Conservation (phyloP, 2,797 vertebrate species). For the Echeneis naucrates region DNA sequence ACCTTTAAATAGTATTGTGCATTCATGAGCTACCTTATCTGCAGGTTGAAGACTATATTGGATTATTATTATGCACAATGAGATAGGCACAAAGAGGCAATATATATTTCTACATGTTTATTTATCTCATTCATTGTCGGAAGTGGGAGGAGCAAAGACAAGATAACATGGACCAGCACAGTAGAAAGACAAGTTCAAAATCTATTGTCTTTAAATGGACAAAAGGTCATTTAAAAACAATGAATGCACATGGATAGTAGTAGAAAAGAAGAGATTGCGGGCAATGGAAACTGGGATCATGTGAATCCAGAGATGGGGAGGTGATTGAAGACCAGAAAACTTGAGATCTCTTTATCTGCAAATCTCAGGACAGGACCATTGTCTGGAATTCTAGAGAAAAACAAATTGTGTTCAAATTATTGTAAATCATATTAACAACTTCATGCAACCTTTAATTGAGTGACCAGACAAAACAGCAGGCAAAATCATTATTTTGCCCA, state of each 20-base stretch:
- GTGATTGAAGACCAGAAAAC: slow-evolving; percentile 34
- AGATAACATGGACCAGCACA: slow-evolving; percentile 43
- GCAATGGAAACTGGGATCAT: slow-evolving; percentile 35
- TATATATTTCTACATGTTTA: slow-evolving; percentile 68
- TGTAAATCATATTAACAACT: neutral
- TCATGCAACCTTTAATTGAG: neutral
- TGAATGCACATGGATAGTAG: slow-evolving; percentile 44
- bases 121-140: slow-evolving; percentile 72
- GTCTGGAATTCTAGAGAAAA: slow-evolving; percentile 90
- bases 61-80: neutral
- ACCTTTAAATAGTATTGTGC: neutral
- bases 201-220: slow-evolving; percentile 46
- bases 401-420: slow-evolving; percentile 24
- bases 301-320: slow-evolving; percentile 25
- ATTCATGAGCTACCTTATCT: neutral
- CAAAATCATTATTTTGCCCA: slow-evolving; percentile 8
- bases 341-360: slow-evolving; percentile 35
- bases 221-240: slow-evolving; percentile 57
- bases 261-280: slow-evolving; percentile 56
- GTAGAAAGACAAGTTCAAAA: slow-evolving; percentile 53
- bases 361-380: slow-evolving; percentile 92
- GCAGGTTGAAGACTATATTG: neutral
- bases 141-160: slow-evolving; percentile 45
- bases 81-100: neutral
- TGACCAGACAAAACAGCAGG: slow-evolving; percentile 5